Evolutionary conservation across 2,113 vertebrate species (phyloP), one percentile per base, ranked within the genome.

Genomic region (Amphiprion ocellaris): DNA sequence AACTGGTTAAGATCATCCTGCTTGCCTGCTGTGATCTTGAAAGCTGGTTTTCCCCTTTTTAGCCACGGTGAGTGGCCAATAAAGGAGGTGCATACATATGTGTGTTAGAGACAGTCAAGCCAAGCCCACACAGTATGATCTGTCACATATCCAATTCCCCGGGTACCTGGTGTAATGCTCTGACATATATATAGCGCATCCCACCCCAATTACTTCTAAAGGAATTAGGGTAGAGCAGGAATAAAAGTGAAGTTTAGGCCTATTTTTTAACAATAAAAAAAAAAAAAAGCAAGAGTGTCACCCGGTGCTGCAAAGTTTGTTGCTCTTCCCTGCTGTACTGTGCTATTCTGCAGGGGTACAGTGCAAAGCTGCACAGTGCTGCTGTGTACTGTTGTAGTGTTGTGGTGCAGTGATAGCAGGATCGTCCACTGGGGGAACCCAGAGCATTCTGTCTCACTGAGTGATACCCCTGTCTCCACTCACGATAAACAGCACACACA

Each of bases 381-480:
- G 86, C 86, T 87, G 84, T 37, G 73, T 61, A 74, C 73, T 82
- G 87, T 53, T 90, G 85, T 86, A 63, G 56, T 75, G 86, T 83
- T 80, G 87, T 74, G 80, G 68, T 85, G 88, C 88, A 86, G 82
- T 74, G 94, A 94, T 94, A 72, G 93, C 88, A 70, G 86, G 81
- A 85, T 76, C 55, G 79, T 93, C 92, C 88, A 70, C 93, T 89
- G 91, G 91, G 93, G 95, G 90, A 94, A 90, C 84, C 84, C 83
- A 81, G 89, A 94, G 92, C 88, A 89, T 92, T 92, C 94, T 94
- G 93, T 95, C 94, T 95, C 92, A 79, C 90, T 95, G 94, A 95
- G 92, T 94, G 94, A 95, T 95, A 95, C 88, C 94, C 92, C 90
- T 94, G 93, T 95, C 94, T 94, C 92, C 91, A 90, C 93, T 92